A percentile compares a stretch with the other conserved stretches of the same genome.
phyloP scores from a whole-genome alignment of 2,888 invertebrate species.

The Tiphia femorata region DNA sequence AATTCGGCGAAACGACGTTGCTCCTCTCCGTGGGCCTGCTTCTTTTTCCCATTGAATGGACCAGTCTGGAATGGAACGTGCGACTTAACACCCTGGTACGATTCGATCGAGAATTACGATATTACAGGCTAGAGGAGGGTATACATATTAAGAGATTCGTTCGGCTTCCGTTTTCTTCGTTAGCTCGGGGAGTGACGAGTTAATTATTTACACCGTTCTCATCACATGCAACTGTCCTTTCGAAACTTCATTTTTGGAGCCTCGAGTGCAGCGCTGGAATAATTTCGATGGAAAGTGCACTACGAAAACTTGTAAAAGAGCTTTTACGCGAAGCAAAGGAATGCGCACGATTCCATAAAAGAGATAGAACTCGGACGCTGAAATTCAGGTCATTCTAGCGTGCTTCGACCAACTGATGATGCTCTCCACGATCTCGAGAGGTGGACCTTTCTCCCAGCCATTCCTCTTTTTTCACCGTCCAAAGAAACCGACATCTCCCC shows the following conservation, averaged over 20 bases:
- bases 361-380: too few relatives aligned
- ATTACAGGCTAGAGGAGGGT: conserved; percentile 4
- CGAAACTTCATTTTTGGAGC: too few relatives aligned
- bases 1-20: conserved; percentile 39
- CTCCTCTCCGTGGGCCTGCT: too few relatives aligned
- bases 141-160: conserved; percentile 39
- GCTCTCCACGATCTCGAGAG: conserved; percentile 14
- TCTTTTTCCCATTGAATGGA: conserved; percentile 5
- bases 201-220: conserved; percentile 28
- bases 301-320: too few relatives aligned
- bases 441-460: conserved; percentile 15
- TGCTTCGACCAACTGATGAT: too few relatives aligned
- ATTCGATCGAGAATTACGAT: conserved; percentile 41
- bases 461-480: conserved; percentile 11
- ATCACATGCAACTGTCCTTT: too few relatives aligned
- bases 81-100: conserved; percentile 32
- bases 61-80: conserved; percentile 14
- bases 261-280: too few relatives aligned
- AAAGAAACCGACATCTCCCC: conserved; percentile 24
- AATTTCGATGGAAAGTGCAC: too few relatives aligned
- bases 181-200: conserved; percentile 35
- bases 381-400: too few relatives aligned
- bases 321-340: too few relatives aligned
- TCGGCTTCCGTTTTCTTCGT: conserved; percentile 31
- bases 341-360: too few relatives aligned